phyloP scores from a whole-genome alignment of 2,113 vertebrate genomes.

The Ardeotis arabs region DNA sequence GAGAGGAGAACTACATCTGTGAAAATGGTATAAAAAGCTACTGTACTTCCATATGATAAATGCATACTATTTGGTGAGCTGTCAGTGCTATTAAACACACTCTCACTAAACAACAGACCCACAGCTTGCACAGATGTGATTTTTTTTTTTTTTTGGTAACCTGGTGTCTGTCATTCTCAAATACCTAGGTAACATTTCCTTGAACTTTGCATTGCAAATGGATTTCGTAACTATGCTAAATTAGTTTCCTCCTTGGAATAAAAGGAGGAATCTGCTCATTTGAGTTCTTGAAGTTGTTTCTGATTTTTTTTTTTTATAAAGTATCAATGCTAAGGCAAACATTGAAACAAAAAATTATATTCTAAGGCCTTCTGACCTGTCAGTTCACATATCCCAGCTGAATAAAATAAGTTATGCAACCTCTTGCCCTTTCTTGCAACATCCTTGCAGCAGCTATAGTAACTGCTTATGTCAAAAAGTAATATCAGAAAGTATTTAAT shows the following conservation, averaged over 20 bases:
- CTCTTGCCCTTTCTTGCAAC: neutral
- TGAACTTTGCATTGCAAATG: neutral
- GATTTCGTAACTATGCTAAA: neutral
- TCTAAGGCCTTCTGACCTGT: neutral
- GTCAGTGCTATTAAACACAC: neutral
- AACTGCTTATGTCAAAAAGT: constrained; percentile 34
- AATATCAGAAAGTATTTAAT: constrained; percentile 48
- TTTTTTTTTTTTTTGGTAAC: neutral
- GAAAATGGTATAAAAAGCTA: neutral
- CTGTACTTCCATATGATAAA: neutral
- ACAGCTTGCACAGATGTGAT: neutral
- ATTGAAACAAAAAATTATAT: neutral
- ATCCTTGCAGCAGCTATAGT: neutral
- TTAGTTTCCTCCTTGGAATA: neutral
- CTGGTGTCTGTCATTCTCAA: neutral
- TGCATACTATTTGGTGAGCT: neutral
- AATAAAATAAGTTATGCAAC: neutral
- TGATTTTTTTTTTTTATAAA: neutral
- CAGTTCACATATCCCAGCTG: neutral
- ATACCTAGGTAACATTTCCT: neutral
- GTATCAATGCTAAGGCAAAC: neutral
- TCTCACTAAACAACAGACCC: neutral
- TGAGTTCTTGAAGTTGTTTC: neutral
- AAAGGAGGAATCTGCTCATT: neutral
- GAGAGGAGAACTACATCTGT: neutral